Evolutionary conservation across 2,888 invertebrate genomes (phyloP), one percentile per base, ranked within the genome.

Genomic region (Macrophya annulata): DNA sequence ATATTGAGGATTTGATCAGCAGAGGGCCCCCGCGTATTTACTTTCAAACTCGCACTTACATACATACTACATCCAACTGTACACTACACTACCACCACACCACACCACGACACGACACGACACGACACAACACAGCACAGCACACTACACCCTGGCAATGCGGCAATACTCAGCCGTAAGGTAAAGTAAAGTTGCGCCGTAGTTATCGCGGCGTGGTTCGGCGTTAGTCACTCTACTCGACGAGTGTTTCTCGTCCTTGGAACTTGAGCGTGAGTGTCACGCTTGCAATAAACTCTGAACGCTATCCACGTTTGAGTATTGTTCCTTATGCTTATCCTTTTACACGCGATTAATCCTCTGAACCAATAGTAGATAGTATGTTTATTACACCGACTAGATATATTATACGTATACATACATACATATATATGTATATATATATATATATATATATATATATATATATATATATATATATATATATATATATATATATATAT

Each of bases 181-280:
- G 31, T 31, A 21, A 40, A 40, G 17, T 37, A n/a, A 43, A 43
- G 59, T 62, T 62, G 81, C 59, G 81, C 81, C 81, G 59, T 40
- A 81, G 81, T 62, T 81, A 81, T 81, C 43, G 81, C 81, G 81
- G 81, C 81, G 62, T 62, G 81, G 21, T 81, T 62, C 81, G 81
- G 59, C 81, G 81, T 81, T 81, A 81, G 81, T 81, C 81, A 81
- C 51, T 81, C 55, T n/a, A 55, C 55, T 55, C 55, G 55, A n/a
- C 81, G 62, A 81, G 62, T 81, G 81, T 81, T 48, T 62, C 62
- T 81, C 81, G 81, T 62, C 81, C 81, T 81, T 81, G 81, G 81
- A 62, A 21, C 51, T 45, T 25, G 45, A 74, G 68, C 15, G 45
- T 62, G 81, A 81, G 81, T 81, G 81, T 81, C 81, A 81, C 81